phyloP scores from a whole-genome alignment of 1,140 invertebrate species.

The Ectropis grisescens region DNA sequence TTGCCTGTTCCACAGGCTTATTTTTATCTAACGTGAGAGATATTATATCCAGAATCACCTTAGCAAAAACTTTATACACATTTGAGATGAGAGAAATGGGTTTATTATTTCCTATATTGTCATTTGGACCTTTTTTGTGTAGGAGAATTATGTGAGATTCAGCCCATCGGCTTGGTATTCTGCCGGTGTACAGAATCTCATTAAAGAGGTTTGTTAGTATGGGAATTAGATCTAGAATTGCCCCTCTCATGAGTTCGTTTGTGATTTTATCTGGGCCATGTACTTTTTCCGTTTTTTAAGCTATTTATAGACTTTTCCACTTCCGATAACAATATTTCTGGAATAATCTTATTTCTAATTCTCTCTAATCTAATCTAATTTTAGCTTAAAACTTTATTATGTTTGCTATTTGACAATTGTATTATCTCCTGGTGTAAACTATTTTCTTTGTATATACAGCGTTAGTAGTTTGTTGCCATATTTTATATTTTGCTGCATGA shows the following conservation, averaged over 20 bases:
- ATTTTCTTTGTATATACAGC: no score
- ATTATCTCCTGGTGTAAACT: no score
- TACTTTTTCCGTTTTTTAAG: constrained; percentile 12
- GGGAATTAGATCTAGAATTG: constrained; percentile 5
- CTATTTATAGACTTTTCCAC: constrained; percentile 8
- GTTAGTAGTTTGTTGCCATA: constrained; percentile 14
- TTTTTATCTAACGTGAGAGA: background rate
- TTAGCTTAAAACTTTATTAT: no score
- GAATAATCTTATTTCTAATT: no score
- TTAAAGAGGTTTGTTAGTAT: constrained; percentile 1
- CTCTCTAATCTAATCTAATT: no score
- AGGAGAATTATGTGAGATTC: no score
- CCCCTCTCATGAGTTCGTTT: constrained; percentile 5
- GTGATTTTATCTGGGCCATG: constrained; percentile 8
- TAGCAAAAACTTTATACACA: background rate
- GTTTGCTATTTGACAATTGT: no score
- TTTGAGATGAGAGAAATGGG: no score
- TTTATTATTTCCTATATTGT: background rate
- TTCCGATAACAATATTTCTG: constrained; percentile 8
- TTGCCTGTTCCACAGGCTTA: no score
- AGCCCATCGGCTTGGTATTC: background rate
- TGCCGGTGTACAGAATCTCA: background rate
- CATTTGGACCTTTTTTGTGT: no score
- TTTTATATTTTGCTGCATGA: constrained; percentile 2
- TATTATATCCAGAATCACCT: background rate